phyloP scores from a whole-genome alignment of 2,888 invertebrate species.

The Cephus nigrinus region DNA sequence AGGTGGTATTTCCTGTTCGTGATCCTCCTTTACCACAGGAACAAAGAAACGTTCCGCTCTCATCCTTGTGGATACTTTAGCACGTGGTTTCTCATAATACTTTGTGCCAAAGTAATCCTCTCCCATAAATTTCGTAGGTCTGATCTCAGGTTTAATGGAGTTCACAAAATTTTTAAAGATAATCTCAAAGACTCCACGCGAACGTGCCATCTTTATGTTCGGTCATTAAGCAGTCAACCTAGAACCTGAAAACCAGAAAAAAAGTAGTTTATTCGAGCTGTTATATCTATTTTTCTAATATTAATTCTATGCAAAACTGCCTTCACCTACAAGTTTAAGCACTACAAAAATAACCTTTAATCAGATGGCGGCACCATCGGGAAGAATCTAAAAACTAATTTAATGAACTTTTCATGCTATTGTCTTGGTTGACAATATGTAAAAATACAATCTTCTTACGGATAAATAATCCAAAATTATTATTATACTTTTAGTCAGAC shows the following conservation, averaged over 20 bases:
- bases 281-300: not conserved
- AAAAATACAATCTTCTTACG: not conserved
- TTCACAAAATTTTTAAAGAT: constrained; percentile 74
- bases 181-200: constrained; percentile 56
- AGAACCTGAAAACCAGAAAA: not conserved
- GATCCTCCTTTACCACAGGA: constrained; percentile 73
- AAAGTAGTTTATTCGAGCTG: not conserved
- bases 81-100: constrained; percentile 82
- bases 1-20: constrained; percentile 80
- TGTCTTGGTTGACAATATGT: not conserved
- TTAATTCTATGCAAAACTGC: not conserved
- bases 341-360: not conserved
- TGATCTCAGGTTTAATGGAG: constrained; percentile 68
- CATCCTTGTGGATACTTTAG: constrained; percentile 73
- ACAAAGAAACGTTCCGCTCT: constrained; percentile 74
- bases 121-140: constrained; percentile 69
- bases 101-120: constrained; percentile 85
- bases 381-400: not conserved
- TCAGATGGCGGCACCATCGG: not conserved
- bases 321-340: not conserved
- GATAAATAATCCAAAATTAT: not conserved
- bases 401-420: not conserved
- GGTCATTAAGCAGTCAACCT: not conserved
- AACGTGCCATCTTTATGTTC: constrained; percentile 42
- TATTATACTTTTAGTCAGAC: not conserved